Evolutionary conservation across 35 echinoderm and acorn worm genomes (phyloP).

Genomic region (Hemicentrotus pulcherrimus): DNA sequence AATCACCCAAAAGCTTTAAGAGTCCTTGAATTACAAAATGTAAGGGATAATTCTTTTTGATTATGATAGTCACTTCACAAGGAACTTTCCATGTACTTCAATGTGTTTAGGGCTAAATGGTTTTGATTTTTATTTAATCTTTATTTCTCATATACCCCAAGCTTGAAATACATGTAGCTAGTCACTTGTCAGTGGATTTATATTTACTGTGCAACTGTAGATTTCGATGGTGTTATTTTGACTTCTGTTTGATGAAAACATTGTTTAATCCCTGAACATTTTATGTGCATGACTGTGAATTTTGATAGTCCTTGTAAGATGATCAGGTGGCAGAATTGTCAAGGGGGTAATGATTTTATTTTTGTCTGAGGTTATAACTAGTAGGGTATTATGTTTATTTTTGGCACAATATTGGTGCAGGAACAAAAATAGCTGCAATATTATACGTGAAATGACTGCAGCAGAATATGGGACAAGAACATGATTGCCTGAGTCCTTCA

Average conservation of each 20-base stretch:
- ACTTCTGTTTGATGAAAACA: not conserved
- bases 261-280: not conserved
- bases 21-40: not conserved
- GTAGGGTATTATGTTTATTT: not conserved
- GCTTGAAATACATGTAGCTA: not conserved
- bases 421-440: not conserved
- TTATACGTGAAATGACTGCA: not conserved
- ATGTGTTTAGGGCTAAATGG: not conserved
- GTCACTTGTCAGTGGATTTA: not conserved
- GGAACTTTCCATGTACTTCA: not conserved
- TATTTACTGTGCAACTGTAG: not conserved
- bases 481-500: not conserved
- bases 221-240: not conserved
- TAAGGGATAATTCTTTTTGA: not conserved
- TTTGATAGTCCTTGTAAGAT: not conserved
- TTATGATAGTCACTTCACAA: not conserved
- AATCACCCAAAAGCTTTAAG: not conserved
- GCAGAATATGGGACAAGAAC: not conserved
- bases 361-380: not conserved
- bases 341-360: not conserved
- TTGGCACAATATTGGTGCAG: slow-evolving; percentile 1
- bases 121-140: not conserved
- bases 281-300: not conserved
- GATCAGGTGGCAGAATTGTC: not conserved
- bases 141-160: not conserved